Evolutionary conservation across 2,888 invertebrate genomes (phyloP).

Genomic region (Proisotoma minuta): DNA sequence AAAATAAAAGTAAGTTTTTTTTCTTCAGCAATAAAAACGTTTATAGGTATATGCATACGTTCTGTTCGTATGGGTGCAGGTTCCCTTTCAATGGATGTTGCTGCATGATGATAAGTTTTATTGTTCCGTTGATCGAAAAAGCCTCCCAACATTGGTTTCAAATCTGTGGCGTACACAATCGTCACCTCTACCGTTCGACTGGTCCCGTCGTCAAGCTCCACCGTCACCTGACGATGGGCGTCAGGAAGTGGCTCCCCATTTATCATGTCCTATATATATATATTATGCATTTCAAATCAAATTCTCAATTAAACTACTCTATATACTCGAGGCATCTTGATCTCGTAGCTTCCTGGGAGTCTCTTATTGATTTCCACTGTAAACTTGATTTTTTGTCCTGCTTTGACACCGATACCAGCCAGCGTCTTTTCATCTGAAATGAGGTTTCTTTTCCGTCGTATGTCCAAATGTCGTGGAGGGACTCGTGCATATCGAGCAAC

Average conservation of each 20-base stretch:
- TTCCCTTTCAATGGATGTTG: constrained; percentile 52
- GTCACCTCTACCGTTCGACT: constrained; percentile 57
- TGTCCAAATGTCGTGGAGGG: constrained; percentile 36
- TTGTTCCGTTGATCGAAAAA: constrained; percentile 68
- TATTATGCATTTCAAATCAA: no score
- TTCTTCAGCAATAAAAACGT: constrained; percentile 12
- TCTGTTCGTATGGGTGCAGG: background rate
- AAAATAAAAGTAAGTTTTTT: constrained; percentile 17
- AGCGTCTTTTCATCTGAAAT: constrained; percentile 38
- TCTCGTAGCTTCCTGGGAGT: constrained; percentile 22
- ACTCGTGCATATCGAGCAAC: constrained; percentile 37
- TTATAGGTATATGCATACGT: background rate
- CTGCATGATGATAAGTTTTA: constrained; percentile 72
- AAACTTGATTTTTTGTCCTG: constrained; percentile 34
- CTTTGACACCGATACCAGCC: constrained; percentile 32
- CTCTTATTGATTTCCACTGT: constrained; percentile 41
- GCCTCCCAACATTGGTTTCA: constrained; percentile 77
- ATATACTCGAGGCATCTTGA: constrained; percentile 33
- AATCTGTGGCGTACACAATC: constrained; percentile 59
- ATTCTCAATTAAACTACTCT: background rate
- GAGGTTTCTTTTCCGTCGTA: constrained; percentile 35
- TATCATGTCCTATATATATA: no score
- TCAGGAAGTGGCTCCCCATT: constrained; percentile 19
- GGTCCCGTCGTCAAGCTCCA: constrained; percentile 48
- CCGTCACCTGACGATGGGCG: constrained; percentile 6